phyloP scores from a whole-genome alignment of 2,113 vertebrate species.

The Neolamprologus tretocephalus region DNA sequence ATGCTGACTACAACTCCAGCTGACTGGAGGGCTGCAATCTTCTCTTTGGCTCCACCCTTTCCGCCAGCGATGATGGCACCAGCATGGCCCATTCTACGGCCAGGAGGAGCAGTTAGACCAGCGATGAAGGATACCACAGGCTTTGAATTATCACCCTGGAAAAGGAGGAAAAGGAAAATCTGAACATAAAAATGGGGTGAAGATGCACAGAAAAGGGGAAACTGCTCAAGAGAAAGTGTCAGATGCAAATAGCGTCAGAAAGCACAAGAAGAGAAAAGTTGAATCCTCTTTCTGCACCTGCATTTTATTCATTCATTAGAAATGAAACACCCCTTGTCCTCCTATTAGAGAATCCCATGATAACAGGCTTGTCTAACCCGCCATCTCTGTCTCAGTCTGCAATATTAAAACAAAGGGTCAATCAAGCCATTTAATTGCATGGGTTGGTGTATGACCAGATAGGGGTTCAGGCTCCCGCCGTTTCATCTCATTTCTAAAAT shows the following conservation, averaged over 20 bases:
- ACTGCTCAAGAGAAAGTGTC: neutral
- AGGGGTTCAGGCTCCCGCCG: constrained; percentile 45
- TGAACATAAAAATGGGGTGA: neutral
- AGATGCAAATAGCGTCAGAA: neutral
- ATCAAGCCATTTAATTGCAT: constrained; percentile 67
- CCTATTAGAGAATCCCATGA: constrained; percentile 28
- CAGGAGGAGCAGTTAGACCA: constrained; percentile 91
- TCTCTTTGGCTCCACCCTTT: constrained; percentile 97
- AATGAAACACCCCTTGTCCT: constrained; percentile 33
- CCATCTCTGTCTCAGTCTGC: constrained; percentile 42
- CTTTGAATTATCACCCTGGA: constrained; percentile 85
- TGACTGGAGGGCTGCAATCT: constrained; percentile 90
- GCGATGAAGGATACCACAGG: constrained; percentile 98
- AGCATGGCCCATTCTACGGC: constrained; percentile 93
- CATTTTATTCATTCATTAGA: constrained; percentile 54
- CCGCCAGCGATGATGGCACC: constrained; percentile 97
- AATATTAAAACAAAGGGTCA: constrained; percentile 68
- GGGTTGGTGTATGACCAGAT: constrained; percentile 53
- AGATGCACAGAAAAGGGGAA: neutral
- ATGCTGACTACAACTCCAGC: constrained; percentile 94
- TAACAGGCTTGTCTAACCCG: constrained; percentile 49
- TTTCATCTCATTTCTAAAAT: constrained; percentile 61
- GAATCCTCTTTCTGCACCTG: constrained; percentile 26
- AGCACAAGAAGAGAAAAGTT: neutral
- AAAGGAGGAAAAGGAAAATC: neutral